Evolutionary conservation across 2,888 invertebrate genomes (phyloP).

Genomic region (Merodon equestris): DNA sequence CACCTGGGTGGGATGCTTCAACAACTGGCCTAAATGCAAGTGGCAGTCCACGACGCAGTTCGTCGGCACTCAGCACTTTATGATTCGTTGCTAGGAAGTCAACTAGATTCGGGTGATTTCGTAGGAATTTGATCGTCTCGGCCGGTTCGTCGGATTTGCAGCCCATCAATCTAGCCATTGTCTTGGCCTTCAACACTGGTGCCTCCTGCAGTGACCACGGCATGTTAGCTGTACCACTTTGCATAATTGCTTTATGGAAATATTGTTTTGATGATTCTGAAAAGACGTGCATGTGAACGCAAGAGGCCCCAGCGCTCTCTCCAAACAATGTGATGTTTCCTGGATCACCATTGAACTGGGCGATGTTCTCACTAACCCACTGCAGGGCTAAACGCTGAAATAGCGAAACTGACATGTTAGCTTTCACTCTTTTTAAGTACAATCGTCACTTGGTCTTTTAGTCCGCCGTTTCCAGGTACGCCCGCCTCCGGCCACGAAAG

Average conservation of each 20-base stretch:
- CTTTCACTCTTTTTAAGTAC: not conserved
- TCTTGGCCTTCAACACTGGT: slow-evolving; percentile 70
- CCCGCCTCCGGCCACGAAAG: slow-evolving; percentile 75
- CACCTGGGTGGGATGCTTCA: slow-evolving; percentile 73
- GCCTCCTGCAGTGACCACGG: slow-evolving; percentile 76
- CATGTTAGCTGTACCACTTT: slow-evolving; percentile 76
- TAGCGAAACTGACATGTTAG: not conserved
- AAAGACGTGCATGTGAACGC: slow-evolving; percentile 75
- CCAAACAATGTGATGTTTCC: slow-evolving; percentile 77
- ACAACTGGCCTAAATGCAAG: slow-evolving; percentile 75
- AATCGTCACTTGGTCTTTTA: slow-evolving; percentile 75
- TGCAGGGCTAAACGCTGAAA: slow-evolving; percentile 78
- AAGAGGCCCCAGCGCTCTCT: slow-evolving; percentile 76
- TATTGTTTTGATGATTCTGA: slow-evolving; percentile 73
- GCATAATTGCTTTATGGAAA: slow-evolving; percentile 77
- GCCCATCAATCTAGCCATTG: slow-evolving; percentile 73
- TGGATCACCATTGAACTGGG: slow-evolving; percentile 79
- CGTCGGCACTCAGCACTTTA: slow-evolving; percentile 72
- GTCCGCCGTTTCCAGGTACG: slow-evolving; percentile 76
- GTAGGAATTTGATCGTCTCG: slow-evolving; percentile 61
- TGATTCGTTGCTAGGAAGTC: slow-evolving; percentile 71
- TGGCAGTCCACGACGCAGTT: slow-evolving; percentile 74
- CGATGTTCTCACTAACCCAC: slow-evolving; percentile 79
- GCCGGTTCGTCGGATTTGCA: slow-evolving; percentile 58
- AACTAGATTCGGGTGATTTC: slow-evolving; percentile 65